Percentiles rank a stretch among this genome's conserved stretches.
phyloP scores from a whole-genome alignment of 2,888 invertebrate species.

The Agapostemon virescens region DNA sequence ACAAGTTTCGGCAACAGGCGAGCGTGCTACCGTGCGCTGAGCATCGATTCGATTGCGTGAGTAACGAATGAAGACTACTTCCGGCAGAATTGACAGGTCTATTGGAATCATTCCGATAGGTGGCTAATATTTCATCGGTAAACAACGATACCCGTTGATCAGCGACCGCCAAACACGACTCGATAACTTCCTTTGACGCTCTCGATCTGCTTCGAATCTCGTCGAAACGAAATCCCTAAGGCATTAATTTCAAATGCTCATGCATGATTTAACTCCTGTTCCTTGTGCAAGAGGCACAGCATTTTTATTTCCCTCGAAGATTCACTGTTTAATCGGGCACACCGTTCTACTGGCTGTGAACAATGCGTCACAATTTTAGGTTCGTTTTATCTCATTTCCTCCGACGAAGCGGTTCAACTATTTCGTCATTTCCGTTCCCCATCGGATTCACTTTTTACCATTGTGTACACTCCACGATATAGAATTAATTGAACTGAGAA shows the following conservation, averaged over 20 bases:
- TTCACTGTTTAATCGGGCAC: not conserved
- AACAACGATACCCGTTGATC: slow-evolving; percentile 42
- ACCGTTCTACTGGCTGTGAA: not conserved
- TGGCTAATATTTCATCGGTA: slow-evolving; percentile 52
- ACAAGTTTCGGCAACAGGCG: slow-evolving; percentile 20
- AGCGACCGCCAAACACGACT: slow-evolving; percentile 12
- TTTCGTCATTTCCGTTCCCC: not conserved
- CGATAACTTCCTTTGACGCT: slow-evolving; percentile 35
- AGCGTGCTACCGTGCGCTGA: slow-evolving; percentile 15
- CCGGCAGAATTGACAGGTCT: slow-evolving; percentile 49
- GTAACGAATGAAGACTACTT: slow-evolving; percentile 54
- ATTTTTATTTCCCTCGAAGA: not conserved
- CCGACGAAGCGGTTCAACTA: not conserved
- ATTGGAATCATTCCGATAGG: slow-evolving; percentile 33
- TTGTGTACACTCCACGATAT: too few relatives aligned
- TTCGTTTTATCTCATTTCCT: too few relatives aligned
- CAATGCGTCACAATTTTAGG: not conserved
- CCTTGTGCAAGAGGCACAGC: too few relatives aligned
- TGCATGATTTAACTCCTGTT: not conserved
- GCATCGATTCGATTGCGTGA: slow-evolving; percentile 37
- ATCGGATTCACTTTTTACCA: too few relatives aligned
- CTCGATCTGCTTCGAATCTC: slow-evolving; percentile 4
- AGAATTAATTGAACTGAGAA: too few relatives aligned
- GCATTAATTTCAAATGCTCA: not conserved
- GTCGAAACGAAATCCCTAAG: not conserved